Percentiles rank a stretch among this genome's conserved stretches.
Conservation (phyloP, 2,888 invertebrate genomes). For the Hypomecis atomaria region DNA sequence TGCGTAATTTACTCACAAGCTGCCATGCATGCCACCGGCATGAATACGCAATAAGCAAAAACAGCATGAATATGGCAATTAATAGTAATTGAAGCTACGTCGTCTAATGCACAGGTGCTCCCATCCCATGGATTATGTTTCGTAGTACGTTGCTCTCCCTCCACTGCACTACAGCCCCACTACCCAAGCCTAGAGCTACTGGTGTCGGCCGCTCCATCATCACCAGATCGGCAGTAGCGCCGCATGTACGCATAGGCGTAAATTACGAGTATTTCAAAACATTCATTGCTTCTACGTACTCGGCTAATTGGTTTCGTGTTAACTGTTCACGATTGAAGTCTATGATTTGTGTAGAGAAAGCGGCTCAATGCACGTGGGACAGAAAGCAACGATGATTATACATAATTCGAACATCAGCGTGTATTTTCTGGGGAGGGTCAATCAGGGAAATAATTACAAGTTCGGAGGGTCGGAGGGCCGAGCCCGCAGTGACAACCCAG, state of each 20-base stretch:
- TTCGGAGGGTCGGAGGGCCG: slow-evolving; percentile 48
- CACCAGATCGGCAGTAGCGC: slow-evolving; percentile 3
- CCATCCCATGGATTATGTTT: slow-evolving; percentile 51
- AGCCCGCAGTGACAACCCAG: slow-evolving; percentile 39
- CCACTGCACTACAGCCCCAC: neutral
- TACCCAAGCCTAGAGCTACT: too few relatives aligned
- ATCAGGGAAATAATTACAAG: slow-evolving; percentile 52
- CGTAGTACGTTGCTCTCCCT: slow-evolving; percentile 6
- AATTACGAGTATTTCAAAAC: slow-evolving; percentile 18
- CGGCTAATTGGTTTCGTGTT: slow-evolving; percentile 39
- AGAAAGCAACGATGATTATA: slow-evolving; percentile 18
- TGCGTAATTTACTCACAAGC: slow-evolving; percentile 38
- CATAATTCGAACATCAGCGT: slow-evolving; percentile 23
- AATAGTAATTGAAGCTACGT: slow-evolving; percentile 55
- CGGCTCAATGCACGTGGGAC: slow-evolving; percentile 17
- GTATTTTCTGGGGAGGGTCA: slow-evolving; percentile 41
- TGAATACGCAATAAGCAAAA: slow-evolving; percentile 58
- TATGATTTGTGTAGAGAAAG: slow-evolving; percentile 39
- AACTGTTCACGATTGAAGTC: slow-evolving; percentile 32
- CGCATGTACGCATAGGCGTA: slow-evolving; percentile 19
- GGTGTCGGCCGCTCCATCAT: slow-evolving; percentile 3
- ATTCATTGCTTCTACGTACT: slow-evolving; percentile 19
- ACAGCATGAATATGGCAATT: slow-evolving; percentile 56
- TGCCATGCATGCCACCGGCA: slow-evolving; percentile 40
- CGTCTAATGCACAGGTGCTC: slow-evolving; percentile 59